Evolutionary conservation across 2,888 invertebrate species (phyloP), one percentile per base, ranked within the genome.

Genomic region (Dasysyrphus albostriatus): DNA sequence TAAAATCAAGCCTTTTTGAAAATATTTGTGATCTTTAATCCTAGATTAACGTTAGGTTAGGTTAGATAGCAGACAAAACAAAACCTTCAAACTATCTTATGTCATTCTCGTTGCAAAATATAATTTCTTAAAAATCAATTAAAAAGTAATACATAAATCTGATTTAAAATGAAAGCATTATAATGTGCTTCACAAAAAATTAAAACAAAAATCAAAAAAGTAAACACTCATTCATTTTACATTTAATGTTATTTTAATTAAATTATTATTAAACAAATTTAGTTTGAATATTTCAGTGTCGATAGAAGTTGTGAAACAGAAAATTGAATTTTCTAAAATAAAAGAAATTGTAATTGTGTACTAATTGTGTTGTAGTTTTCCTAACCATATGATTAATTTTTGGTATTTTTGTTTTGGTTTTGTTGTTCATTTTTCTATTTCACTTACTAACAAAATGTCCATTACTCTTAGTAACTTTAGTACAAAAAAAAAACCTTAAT

Each of bases 221-320:
- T 24, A 49, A 14, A 29, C 14, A 54, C 29, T n/a, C 10, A 63
- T 63, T 39, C 39, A 29, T 63, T 67, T 83, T 70, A 72, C 16
- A 72, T 81, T 81, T 76, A 70, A 75, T 65, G 72, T 81, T 65
- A 75, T 44, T 59, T 69, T 44, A 75, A 78, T 34, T 83, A 72
- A 87, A 82, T 24, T 24, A 24, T 24, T 24, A 24, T 56, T 74
- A 63, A 61, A 67, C 61, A 58, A 19, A 83, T 79, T 78, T 87
- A 87, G 87, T 87, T 82, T 65, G 47, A 75, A 73, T 78, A 83
- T 83, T 79, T 87, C 78, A 82, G 82, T 85, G 85, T 85, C 85
- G 58, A 84, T 87, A 87, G 87, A 56, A 87, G 83, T 87, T 87
- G 87, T 87, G 77, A 78, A 87, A 42, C 65, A 83, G 84, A 85